These are phyloP conservation scores for Psilopogon haemacephalus DNA, from an alignment of 2,113 vertebrate genomes.

Conservation along the genomic window DNA sequence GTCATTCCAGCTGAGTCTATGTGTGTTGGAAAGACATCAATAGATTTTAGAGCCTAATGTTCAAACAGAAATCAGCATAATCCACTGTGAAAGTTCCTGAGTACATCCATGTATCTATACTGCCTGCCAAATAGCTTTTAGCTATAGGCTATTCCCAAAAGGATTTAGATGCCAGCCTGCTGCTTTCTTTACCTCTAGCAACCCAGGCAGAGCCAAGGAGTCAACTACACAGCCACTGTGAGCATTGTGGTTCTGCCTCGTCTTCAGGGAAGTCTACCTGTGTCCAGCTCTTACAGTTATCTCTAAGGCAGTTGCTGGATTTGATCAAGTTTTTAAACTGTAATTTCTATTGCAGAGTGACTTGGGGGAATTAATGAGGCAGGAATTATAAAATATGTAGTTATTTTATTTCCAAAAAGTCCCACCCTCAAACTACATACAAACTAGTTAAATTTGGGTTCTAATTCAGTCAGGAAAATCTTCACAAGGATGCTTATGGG, in stretches of 20 bases:
- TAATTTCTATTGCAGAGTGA: neutral
- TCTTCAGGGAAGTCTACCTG: neutral
- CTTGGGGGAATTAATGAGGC: too few relatives aligned
- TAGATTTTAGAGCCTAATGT: neutral
- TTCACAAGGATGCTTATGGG: too few relatives aligned
- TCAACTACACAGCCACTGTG: neutral
- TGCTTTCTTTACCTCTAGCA: neutral
- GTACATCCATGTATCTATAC: neutral
- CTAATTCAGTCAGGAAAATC: too few relatives aligned
- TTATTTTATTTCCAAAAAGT: too few relatives aligned
- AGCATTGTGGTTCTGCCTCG: neutral
- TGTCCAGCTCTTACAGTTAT: neutral
- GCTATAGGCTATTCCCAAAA: neutral
- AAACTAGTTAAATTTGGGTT: too few relatives aligned
- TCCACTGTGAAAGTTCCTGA: neutral
- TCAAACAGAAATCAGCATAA: neutral
- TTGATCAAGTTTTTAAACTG: neutral
- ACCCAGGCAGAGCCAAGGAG: neutral
- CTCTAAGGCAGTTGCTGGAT: neutral
- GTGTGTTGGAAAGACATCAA: neutral
- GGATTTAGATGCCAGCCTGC: neutral
- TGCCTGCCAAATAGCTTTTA: neutral
- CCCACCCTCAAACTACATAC: too few relatives aligned
- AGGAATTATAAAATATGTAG: too few relatives aligned
- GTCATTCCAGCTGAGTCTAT: neutral